Conservation (phyloP, 2,888 invertebrate genomes). For the Tenthredo scrophulariae region DNA sequence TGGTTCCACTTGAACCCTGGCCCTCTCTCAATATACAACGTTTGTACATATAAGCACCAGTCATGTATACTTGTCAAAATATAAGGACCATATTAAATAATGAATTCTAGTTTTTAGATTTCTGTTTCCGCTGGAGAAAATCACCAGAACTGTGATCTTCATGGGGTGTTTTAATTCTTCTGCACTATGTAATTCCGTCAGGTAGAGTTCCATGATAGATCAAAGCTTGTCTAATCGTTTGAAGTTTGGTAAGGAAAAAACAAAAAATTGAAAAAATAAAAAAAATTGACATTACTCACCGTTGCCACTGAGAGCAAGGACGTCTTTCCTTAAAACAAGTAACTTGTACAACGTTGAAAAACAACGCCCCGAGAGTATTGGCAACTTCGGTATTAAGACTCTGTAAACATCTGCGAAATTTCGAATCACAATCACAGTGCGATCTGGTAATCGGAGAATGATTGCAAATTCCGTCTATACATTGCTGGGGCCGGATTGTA, state of each 20-base stretch:
- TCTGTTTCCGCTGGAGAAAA: neutral
- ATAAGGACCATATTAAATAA: neutral
- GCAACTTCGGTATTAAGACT: conserved; percentile 85
- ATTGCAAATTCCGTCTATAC: conserved; percentile 85
- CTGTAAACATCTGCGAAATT: conserved; percentile 85
- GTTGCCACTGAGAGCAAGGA: conserved; percentile 83
- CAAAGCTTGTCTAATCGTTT: neutral
- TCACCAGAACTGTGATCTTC: neutral
- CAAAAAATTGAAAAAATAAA: neutral
- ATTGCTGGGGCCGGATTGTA: conserved; percentile 82
- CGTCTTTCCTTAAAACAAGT: conserved; percentile 86
- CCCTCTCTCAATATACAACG: neutral
- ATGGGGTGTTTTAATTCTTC: neutral
- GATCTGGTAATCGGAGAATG: conserved; percentile 85
- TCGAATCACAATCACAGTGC: conserved; percentile 88
- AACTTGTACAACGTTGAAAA: conserved; percentile 87
- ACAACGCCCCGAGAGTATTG: conserved; percentile 86
- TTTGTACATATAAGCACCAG: neutral
- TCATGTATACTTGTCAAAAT: neutral
- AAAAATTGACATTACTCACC: conserved; percentile 76
- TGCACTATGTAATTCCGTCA: neutral
- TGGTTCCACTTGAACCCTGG: neutral
- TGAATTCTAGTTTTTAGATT: neutral
- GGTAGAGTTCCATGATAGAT: neutral
- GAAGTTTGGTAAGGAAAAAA: neutral